phyloP scores from a whole-genome alignment of 2,113 vertebrate species.

The Dromiciops gliroides region DNA sequence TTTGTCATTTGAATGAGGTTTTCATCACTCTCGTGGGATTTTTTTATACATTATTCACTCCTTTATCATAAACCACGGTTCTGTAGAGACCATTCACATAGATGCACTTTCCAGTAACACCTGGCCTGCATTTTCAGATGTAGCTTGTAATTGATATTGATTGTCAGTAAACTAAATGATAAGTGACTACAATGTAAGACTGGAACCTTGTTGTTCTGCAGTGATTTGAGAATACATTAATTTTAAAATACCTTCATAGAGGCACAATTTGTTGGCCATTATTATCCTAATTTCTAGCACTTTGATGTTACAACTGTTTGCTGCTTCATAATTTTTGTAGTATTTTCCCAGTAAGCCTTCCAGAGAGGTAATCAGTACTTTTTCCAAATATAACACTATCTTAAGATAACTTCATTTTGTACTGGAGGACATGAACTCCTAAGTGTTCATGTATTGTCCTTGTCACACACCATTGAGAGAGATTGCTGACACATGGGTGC shows the following conservation, averaged over 20 bases:
- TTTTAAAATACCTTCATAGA: constrained; percentile 56
- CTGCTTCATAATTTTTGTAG: background rate
- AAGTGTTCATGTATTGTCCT: background rate
- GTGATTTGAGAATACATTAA: constrained; percentile 30
- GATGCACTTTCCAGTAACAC: constrained; percentile 72
- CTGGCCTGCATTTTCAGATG: constrained; percentile 56
- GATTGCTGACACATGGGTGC: background rate
- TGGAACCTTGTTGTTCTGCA: constrained; percentile 34
- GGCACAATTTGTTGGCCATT: background rate
- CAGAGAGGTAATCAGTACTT: background rate
- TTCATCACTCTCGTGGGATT: constrained; percentile 68
- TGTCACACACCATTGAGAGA: background rate
- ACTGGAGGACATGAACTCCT: background rate
- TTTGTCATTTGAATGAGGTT: constrained; percentile 55
- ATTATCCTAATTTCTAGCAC: background rate
- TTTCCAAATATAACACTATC: background rate
- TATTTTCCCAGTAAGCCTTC: background rate
- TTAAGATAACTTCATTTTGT: background rate
- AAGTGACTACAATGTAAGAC: constrained; percentile 2
- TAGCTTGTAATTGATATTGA: constrained; percentile 60
- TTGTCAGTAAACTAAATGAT: constrained; percentile 28
- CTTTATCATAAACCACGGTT: constrained; percentile 62
- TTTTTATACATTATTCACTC: constrained; percentile 65
- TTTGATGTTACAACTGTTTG: background rate
- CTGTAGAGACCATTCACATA: constrained; percentile 57